Evolutionary conservation across 2,888 invertebrate genomes (phyloP), one percentile per base, ranked within the genome.

Genomic region (Nipponacmea schrenckii): DNA sequence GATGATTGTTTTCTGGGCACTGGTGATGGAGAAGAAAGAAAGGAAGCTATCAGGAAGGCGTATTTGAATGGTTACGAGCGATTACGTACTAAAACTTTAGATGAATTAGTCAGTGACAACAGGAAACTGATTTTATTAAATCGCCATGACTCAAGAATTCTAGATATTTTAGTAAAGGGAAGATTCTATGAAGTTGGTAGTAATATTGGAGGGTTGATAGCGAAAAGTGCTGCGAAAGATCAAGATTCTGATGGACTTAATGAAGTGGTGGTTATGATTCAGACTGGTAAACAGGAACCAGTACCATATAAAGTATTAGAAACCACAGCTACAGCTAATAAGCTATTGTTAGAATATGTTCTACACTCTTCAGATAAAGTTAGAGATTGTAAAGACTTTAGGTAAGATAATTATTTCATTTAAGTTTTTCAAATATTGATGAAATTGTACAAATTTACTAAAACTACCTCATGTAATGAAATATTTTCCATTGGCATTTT

Each of bases 281-380:
- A 56, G 14, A 56, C 56, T 14, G 24, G 20, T 20, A 20, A 56
- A 24, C 8, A 24, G 12, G 56, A 56, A 56, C 56, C 56, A 24
- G 56, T 56, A 20, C 56, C 56, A 56, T 56, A 56, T 56, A 56
- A 20, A 56, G 24, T 56, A 20, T 24, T 56, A 56, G 56, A 56
- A 14, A 56, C 20, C 12, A 56, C 56, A 20, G 56, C 56, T 2
- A 56, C 56, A 24, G 56, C 56, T 24, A 56, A 56, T 56, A 24
- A 24, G 4, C 24, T 56, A 56, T 56, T 56, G 24, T 10, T 56
- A 56, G 56, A 56, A 24, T 56, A 56, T 20, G 56, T 56, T 56
- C 24, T 56, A 12, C 56, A 56, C 14, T 24, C 56, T 24, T 20
- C 56, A 24, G 56, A 56, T 20, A 56, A 24, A 56, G 24, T 24